A percentile compares a stretch with the other conserved stretches of the same genome.
Evolutionary conservation across 2,888 invertebrate species (phyloP).

Genomic region (Galerucella nymphaeae): DNA sequence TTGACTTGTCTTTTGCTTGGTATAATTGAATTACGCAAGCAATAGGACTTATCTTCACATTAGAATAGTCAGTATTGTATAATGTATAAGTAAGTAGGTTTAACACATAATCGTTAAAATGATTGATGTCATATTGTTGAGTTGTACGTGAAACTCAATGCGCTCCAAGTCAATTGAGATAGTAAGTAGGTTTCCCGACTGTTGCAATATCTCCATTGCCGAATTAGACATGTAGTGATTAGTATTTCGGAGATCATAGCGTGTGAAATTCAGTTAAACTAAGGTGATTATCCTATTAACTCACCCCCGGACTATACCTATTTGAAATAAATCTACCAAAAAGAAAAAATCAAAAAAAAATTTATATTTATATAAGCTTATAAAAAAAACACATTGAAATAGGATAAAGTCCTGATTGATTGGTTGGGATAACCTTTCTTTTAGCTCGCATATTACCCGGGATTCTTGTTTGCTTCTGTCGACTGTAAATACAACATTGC

Average conservation of each 20-base stretch:
- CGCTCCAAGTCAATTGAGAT: slow-evolving; percentile 46
- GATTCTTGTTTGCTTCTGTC: no score
- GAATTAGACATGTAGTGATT: slow-evolving; percentile 47
- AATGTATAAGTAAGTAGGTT: slow-evolving; percentile 24
- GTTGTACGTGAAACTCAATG: slow-evolving; percentile 42
- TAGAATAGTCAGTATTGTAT: slow-evolving; percentile 1
- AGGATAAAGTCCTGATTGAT: no score
- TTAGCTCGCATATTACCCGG: no score
- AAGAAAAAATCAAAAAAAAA: background rate
- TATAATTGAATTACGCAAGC: background rate
- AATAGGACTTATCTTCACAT: background rate
- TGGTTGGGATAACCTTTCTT: no score
- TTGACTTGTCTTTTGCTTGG: background rate
- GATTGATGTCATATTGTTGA: slow-evolving; percentile 49
- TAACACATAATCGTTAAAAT: slow-evolving; percentile 34
- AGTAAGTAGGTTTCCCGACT: slow-evolving; percentile 45
- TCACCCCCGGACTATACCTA: background rate
- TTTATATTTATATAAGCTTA: background rate
- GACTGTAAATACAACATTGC: no score
- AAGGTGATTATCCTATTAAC: background rate
- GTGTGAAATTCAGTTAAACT: slow-evolving; percentile 37
- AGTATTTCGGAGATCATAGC: slow-evolving; percentile 33
- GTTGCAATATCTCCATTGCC: slow-evolving; percentile 46
- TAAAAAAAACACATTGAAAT: background rate
- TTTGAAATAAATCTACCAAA: background rate